These are phyloP conservation scores for Poeciliopsis gracilis DNA, from an alignment of 2,797 vertebrate genomes.

Conservation along the genomic window DNA sequence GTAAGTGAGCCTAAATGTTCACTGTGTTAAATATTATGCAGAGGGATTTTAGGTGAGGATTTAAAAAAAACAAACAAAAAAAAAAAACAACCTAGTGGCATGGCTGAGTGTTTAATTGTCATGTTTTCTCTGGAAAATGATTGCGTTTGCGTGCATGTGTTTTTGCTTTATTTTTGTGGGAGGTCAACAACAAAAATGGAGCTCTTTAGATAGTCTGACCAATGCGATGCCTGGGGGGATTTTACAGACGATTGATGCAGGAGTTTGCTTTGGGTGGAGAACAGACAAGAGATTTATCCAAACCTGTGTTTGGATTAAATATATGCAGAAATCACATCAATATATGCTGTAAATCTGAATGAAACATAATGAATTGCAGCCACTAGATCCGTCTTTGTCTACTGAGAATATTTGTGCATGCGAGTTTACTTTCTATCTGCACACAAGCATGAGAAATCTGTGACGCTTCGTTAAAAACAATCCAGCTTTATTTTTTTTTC, in stretches of 20 bases:
- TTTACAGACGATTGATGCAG: conserved; percentile 58
- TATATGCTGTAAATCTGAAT: not conserved
- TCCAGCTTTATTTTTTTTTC: not conserved
- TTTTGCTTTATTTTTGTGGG: not conserved
- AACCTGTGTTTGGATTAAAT: not conserved
- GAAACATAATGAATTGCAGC: not conserved
- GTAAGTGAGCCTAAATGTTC: conserved; percentile 44
- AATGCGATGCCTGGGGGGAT: not conserved
- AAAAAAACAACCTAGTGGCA: not conserved
- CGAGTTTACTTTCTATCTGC: not conserved
- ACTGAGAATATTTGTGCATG: not conserved
- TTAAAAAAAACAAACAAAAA: not conserved
- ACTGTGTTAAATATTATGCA: not conserved
- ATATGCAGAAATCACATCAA: not conserved
- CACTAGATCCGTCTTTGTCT: not conserved
- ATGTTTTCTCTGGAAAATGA: not conserved
- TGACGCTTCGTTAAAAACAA: not conserved
- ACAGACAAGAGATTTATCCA: not conserved
- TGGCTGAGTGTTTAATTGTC: not conserved
- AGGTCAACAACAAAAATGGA: not conserved
- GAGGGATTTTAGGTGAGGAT: not conserved
- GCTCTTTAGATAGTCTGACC: not conserved
- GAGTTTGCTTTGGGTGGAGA: conserved; percentile 43
- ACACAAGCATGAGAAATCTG: not conserved
- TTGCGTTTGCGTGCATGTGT: not conserved